These are phyloP conservation scores for Phasia obesa DNA, from an alignment of 2,888 invertebrate species.

Conservation along the genomic window DNA sequence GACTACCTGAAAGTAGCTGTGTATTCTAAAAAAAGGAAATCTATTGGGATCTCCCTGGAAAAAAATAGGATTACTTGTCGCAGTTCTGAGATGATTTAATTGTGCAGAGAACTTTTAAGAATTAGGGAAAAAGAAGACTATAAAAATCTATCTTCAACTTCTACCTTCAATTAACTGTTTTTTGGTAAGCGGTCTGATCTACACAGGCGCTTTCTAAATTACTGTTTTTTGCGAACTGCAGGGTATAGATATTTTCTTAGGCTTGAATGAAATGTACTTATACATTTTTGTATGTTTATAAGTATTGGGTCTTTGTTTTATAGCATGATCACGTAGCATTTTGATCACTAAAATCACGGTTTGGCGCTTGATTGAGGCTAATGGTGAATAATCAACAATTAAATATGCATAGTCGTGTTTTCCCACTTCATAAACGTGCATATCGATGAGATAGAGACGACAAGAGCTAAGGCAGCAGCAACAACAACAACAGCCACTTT, in stretches of 20 bases:
- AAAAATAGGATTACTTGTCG: too few relatives aligned
- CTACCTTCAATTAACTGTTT: too few relatives aligned
- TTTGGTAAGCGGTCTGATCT: too few relatives aligned
- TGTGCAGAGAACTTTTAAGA: too few relatives aligned
- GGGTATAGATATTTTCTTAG: constrained; percentile 16
- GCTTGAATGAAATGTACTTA: neutral
- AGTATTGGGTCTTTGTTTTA: constrained; percentile 26
- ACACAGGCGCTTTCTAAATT: neutral
- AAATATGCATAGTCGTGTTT: constrained; percentile 73
- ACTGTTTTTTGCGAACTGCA: neutral
- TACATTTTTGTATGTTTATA: neutral
- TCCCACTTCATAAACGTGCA: constrained; percentile 71
- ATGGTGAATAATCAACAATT: constrained; percentile 72
- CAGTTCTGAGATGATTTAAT: too few relatives aligned
- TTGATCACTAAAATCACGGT: constrained; percentile 69
- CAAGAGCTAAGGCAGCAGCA: constrained; percentile 1
- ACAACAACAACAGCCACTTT: neutral
- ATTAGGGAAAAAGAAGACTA: too few relatives aligned
- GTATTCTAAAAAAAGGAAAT: too few relatives aligned
- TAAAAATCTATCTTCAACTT: too few relatives aligned
- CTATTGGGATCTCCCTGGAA: too few relatives aligned
- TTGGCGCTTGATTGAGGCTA: constrained; percentile 72
- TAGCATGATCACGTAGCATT: constrained; percentile 68
- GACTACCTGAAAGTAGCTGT: too few relatives aligned
- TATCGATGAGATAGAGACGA: constrained; percentile 42